Conservation (phyloP, 2,113 vertebrate species). For the Potamarius usumacintae region DNA sequence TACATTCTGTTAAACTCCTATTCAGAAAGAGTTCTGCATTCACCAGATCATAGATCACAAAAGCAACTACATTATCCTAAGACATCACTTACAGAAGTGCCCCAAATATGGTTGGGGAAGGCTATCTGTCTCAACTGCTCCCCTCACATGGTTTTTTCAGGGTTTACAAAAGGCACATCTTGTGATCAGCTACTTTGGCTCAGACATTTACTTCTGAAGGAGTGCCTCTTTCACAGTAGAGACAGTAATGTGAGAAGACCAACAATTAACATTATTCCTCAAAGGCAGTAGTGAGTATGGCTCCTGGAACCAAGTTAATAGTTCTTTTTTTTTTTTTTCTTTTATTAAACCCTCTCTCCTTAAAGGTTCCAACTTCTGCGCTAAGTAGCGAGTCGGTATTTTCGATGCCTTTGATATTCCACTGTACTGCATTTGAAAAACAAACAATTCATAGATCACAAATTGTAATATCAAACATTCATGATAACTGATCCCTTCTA, state of each 20-base stretch:
- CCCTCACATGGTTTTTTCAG: slow-evolving; percentile 20
- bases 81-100: neutral
- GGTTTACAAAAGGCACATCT: slow-evolving; percentile 32
- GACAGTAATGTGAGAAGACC: slow-evolving; percentile 4
- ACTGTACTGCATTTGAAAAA: too few relatives aligned
- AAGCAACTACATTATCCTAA: neutral
- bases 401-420: too few relatives aligned
- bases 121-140: neutral
- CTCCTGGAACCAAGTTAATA: neutral
- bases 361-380: neutral
- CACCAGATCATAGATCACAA: neutral
- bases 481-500: too few relatives aligned
- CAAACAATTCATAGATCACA: too few relatives aligned
- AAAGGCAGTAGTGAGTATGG: neutral
- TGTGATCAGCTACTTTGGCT: slow-evolving; percentile 2
- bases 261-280: slow-evolving; percentile 5
- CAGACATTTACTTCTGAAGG: neutral
- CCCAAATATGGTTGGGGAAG: slow-evolving; percentile 1
- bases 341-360: neutral
- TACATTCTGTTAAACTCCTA: neutral
- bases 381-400: too few relatives aligned
- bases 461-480: too few relatives aligned
- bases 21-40: neutral
- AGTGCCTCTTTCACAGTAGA: slow-evolving; percentile 15
- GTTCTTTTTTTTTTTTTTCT: too few relatives aligned